Evolutionary conservation across 2,888 invertebrate species (phyloP).

Genomic region (Conomelus anceps): DNA sequence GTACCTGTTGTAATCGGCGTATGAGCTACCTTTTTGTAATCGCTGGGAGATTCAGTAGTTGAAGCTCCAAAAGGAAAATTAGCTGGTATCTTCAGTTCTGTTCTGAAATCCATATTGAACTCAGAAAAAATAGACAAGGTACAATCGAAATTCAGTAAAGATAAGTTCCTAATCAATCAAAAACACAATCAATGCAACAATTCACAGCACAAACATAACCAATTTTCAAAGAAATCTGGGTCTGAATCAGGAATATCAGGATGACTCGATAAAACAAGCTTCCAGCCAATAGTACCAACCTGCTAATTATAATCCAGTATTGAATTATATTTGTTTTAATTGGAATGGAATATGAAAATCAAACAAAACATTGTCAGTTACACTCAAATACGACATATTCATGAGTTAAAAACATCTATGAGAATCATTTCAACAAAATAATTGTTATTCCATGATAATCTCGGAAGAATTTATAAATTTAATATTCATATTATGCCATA

Average conservation of each 20-base stretch:
- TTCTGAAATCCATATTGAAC: background rate
- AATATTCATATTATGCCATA: no score
- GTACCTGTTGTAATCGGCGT: conserved; percentile 83
- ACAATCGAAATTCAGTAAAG: background rate
- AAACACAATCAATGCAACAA: background rate
- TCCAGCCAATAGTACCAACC: background rate
- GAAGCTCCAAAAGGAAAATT: background rate
- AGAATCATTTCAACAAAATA: no score
- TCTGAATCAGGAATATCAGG: no score
- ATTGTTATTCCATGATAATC: no score
- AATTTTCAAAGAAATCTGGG: no score
- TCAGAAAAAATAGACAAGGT: background rate
- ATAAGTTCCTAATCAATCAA: background rate
- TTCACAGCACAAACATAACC: background rate
- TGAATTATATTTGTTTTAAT: no score
- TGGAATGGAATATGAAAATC: no score
- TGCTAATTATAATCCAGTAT: background rate
- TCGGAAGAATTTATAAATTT: no score
- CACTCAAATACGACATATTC: no score
- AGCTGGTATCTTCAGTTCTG: background rate
- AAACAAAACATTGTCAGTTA: no score
- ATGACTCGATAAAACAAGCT: background rate
- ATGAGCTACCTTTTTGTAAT: background rate
- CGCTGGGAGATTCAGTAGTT: background rate
- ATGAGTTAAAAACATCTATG: no score